Evolutionary conservation across 2,113 vertebrate species (phyloP), one percentile per base, ranked within the genome.

Genomic region (Scartelaos histophorus): DNA sequence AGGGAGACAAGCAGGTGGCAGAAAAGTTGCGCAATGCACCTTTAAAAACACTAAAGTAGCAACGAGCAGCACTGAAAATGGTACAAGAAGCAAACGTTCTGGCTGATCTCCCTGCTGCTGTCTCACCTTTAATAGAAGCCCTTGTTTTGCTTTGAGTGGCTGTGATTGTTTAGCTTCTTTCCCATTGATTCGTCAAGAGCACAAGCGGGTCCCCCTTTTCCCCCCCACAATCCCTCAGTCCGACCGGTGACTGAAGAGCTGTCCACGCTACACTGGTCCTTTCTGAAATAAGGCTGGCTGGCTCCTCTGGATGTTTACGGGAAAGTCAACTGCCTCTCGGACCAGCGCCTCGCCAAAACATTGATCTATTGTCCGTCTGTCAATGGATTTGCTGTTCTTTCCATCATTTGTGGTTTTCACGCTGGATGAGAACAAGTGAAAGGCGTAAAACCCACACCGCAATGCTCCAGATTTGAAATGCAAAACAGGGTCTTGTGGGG

Each of bases 171-270:
- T 58, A 67, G 60, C 71, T 85, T 66, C 64, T 81, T 85, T 85
- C 69, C 74, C 69, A 85, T 75, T 81, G 82, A 80, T 79, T 87
- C 85, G 69, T 81, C 56, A 67, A 78, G 71, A 81, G 80, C 38
- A 10, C 67, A 77, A 84, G 73, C 68, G 71, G 65, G 73, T 75
- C 46, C 56, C 61, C 67, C 66, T 79, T 58, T 54, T 38, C 35
- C 15, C 22, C 51, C 71, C 70, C 47, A 34, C 65, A 74, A 82
- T 82, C 58, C 54, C 53, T 78, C 71, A 34, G 73, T 61, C 29
- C 69, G 75, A 82, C 66, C 45, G 47, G 73, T 79, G 34, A 81
- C 53, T n/a, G 21, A 71, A 66, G 67, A 70, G 46, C 67, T 38
- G 61, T 73, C 73, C 54, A n/a, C 24, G 60, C 73, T 25, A 80